These are phyloP conservation scores for Glyphotaelius pellucidus DNA, from an alignment of 2,888 invertebrate species.

Conservation along the genomic window DNA sequence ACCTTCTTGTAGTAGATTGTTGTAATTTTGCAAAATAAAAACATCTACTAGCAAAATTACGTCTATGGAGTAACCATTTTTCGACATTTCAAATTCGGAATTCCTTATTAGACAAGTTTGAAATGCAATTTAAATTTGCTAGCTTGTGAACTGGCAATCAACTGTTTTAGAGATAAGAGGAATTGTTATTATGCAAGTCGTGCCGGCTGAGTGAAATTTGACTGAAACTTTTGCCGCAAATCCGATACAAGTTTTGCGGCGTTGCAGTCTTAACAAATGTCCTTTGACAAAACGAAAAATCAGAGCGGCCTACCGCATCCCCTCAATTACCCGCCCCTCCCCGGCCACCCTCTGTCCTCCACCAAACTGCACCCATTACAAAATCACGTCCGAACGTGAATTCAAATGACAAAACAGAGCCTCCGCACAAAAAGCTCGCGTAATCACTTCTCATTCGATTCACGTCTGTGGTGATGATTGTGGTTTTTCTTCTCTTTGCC, in stretches of 20 bases:
- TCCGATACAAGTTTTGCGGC: slow-evolving; percentile 54
- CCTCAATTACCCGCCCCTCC: slow-evolving; percentile 40
- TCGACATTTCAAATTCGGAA: neutral
- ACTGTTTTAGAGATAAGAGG: slow-evolving; percentile 23
- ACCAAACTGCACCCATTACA: slow-evolving; percentile 46
- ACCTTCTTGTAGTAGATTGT: neutral
- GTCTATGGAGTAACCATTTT: neutral
- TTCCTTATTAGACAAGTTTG: neutral
- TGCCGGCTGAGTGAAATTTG: slow-evolving; percentile 50
- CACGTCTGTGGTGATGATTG: slow-evolving; percentile 12
- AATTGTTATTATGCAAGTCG: slow-evolving; percentile 44
- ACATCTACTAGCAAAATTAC: neutral
- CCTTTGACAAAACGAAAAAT: slow-evolving; percentile 64
- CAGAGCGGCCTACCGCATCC: slow-evolving; percentile 58
- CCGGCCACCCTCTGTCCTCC: slow-evolving; percentile 35
- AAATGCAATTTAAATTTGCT: slow-evolving; percentile 22
- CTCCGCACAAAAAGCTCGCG: slow-evolving; percentile 22
- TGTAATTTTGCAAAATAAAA: neutral
- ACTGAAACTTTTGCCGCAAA: slow-evolving; percentile 56
- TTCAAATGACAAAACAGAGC: slow-evolving; percentile 10
- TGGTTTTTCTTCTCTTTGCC: neutral
- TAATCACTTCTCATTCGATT: neutral
- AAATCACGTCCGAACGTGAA: neutral
- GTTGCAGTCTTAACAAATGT: slow-evolving; percentile 58
- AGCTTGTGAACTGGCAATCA: slow-evolving; percentile 6